These are phyloP conservation scores for Pardalotus punctatus DNA, from an alignment of 2,113 vertebrate species.

Conservation along the genomic window DNA sequence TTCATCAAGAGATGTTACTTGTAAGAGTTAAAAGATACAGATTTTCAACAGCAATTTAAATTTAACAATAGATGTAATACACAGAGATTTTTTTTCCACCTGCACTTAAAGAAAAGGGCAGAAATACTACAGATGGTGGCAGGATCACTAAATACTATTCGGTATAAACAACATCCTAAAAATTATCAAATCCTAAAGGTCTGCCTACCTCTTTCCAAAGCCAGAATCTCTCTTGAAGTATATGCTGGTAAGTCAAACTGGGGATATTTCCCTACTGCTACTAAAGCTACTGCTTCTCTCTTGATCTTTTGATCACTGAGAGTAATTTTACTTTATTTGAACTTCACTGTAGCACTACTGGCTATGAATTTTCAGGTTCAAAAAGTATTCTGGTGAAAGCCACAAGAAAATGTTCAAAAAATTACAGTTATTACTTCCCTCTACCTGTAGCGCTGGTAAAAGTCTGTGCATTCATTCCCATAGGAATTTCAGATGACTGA, in stretches of 20 bases:
- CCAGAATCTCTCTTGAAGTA: not conserved
- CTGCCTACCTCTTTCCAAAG: not conserved
- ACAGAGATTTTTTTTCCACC: not conserved
- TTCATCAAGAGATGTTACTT: not conserved
- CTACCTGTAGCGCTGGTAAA: not conserved
- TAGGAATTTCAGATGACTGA: constrained; percentile 17
- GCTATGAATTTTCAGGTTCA: not conserved
- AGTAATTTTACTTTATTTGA: not conserved
- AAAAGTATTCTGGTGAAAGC: not conserved
- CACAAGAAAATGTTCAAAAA: not conserved
- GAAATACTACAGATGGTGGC: not conserved
- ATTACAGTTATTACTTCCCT: not conserved
- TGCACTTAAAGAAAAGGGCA: not conserved
- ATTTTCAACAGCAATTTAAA: not conserved
- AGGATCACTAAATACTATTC: not conserved
- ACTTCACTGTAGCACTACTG: not conserved
- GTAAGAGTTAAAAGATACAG: not conserved
- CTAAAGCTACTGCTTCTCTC: not conserved
- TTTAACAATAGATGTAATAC: not conserved
- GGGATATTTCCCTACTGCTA: not conserved
- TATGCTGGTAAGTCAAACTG: not conserved
- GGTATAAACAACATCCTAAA: not conserved
- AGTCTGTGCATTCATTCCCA: not conserved
- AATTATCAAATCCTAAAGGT: not conserved
- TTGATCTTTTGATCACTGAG: not conserved